A percentile compares a stretch with the other conserved stretches of the same genome.
Conservation (phyloP, 35 echinoderm and acorn worm genomes). For the Apostichopus californicus region DNA sequence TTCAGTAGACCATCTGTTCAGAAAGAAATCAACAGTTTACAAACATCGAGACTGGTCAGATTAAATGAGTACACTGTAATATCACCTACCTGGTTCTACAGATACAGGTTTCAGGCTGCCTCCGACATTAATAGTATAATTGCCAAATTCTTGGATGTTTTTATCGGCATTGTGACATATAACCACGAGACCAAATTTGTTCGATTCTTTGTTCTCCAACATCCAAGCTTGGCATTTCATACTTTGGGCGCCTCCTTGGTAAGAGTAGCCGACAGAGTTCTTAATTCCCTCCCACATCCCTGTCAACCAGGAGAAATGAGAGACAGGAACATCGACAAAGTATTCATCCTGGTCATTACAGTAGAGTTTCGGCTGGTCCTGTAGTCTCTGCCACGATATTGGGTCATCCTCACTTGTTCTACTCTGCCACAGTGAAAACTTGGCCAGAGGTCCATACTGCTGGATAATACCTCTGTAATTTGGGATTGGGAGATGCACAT, state of each 20-base stretch:
- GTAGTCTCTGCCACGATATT: conserved; percentile 60
- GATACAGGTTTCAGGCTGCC: conserved; percentile 92
- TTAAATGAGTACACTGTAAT: no score
- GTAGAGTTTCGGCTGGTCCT: conserved; percentile 52
- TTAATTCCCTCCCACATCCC: conserved; percentile 79
- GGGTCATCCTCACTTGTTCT: conserved; percentile 79
- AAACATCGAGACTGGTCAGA: no score
- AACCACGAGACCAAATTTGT: conserved; percentile 93
- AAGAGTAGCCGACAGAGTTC: conserved; percentile 57
- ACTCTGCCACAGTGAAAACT: conserved; percentile 88
- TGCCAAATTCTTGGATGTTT: conserved; percentile 89
- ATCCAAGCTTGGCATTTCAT: conserved; percentile 98
- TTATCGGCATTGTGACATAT: conserved; percentile 89
- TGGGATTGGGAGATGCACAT: conserved; percentile 78
- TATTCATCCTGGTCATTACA: conserved; percentile 65
- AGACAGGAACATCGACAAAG: conserved; percentile 67
- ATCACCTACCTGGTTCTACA: conserved; percentile 78
- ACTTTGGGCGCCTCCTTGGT: conserved; percentile 68
- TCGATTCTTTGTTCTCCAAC: conserved; percentile 79
- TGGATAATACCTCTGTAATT: conserved; percentile 77
- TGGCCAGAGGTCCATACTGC: conserved; percentile 70
- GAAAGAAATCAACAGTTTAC: no score
- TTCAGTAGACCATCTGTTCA: no score
- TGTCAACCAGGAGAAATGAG: conserved; percentile 87
- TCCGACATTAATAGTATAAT: conserved; percentile 87